phyloP scores from a whole-genome alignment of 2,113 vertebrate genomes.

The Podarcis cretensis region DNA sequence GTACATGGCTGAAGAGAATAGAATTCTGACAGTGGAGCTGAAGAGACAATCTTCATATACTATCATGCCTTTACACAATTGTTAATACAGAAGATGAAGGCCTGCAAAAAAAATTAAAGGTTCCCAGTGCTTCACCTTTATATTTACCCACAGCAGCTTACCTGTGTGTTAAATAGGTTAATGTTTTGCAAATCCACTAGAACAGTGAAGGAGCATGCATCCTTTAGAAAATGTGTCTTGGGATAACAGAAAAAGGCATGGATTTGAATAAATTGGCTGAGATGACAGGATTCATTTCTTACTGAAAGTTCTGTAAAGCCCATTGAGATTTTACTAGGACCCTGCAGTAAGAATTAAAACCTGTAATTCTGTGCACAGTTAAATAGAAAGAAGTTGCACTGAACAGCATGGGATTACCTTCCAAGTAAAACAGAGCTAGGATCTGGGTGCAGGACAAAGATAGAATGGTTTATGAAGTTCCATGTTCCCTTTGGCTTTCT shows the following conservation, averaged over 20 bases:
- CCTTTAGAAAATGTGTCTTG: conserved; percentile 23
- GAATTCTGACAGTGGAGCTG: background rate
- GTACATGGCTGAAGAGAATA: no score
- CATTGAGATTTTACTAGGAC: background rate
- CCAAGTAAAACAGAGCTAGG: background rate
- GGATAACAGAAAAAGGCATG: conserved; percentile 35
- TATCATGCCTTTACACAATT: conserved; percentile 12
- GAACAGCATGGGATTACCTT: background rate
- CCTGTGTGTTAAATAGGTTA: conserved; percentile 40
- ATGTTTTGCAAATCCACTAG: conserved; percentile 49
- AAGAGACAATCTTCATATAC: conserved; percentile 1
- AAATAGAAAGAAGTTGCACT: background rate
- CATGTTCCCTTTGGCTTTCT: no score
- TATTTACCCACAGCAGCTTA: conserved; percentile 7
- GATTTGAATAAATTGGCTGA: conserved; percentile 38
- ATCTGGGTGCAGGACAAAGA: background rate
- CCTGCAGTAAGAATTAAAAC: background rate
- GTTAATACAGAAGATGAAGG: background rate
- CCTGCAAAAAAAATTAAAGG: background rate
- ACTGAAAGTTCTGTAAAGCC: background rate
- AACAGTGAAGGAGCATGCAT: conserved; percentile 11
- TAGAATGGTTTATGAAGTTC: no score
- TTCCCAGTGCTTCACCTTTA: background rate
- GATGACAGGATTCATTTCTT: conserved; percentile 28
- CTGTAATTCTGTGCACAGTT: background rate